phyloP scores from a whole-genome alignment of 2,113 vertebrate species.

The Ifrita kowaldi region DNA sequence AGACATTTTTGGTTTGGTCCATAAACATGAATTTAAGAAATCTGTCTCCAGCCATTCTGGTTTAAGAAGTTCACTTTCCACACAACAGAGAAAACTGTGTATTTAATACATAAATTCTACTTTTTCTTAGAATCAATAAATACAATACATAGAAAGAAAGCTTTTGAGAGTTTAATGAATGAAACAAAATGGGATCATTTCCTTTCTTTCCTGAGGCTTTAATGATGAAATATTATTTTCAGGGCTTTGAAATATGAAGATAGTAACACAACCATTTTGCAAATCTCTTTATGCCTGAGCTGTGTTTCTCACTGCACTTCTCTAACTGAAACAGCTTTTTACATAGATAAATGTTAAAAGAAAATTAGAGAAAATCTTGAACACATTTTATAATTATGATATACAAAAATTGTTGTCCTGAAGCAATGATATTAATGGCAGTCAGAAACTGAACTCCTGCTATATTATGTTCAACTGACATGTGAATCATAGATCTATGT shows the following conservation, averaged over 20 bases:
- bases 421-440: background rate
- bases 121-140: background rate
- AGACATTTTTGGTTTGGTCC: background rate
- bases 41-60: background rate
- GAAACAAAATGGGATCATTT: background rate
- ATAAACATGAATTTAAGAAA: background rate
- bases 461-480: background rate
- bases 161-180: background rate
- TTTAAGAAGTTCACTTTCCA: background rate
- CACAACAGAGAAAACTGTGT: background rate
- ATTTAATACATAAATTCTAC: background rate
- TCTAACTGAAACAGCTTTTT: background rate
- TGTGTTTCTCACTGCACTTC: background rate
- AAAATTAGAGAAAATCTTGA: background rate
- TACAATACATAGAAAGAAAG: background rate
- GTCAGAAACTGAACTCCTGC: background rate
- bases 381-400: background rate
- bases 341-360: background rate
- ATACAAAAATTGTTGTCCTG: background rate
- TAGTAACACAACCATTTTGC: background rate
- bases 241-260: background rate
- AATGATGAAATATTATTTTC: background rate
- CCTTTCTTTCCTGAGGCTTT: background rate
- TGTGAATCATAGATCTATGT: background rate
- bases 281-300: background rate